A percentile compares a stretch with the other conserved stretches of the same genome.
phyloP scores from a whole-genome alignment of 2,797 vertebrate genomes.

The Gallinago solitaria region DNA sequence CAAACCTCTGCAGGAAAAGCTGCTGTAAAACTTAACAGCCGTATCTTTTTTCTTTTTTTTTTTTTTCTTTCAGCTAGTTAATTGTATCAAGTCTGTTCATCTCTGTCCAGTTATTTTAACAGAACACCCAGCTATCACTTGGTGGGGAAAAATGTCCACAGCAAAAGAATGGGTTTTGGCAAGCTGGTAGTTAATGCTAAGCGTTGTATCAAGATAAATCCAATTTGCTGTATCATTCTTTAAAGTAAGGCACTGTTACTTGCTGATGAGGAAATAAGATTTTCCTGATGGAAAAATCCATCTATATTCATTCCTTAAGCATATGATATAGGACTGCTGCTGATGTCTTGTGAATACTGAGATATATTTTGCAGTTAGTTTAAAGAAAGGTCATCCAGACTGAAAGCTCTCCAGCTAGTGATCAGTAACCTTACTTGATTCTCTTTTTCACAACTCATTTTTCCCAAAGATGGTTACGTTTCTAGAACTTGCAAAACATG shows the following conservation, averaged over 20 bases:
- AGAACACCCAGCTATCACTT: not conserved
- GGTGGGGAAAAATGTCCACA: not conserved
- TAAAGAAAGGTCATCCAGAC: not conserved
- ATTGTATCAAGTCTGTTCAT: not conserved
- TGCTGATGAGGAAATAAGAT: conserved; percentile 36
- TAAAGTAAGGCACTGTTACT: not conserved
- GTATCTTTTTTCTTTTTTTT: not conserved
- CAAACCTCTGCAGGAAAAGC: not conserved
- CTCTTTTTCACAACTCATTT: not conserved
- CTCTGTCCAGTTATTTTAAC: not conserved
- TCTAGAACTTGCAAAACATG: not conserved
- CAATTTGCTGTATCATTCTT: conserved; percentile 2
- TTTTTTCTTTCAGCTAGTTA: not conserved
- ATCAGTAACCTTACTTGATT: not conserved
- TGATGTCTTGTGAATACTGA: not conserved
- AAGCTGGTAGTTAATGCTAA: not conserved
- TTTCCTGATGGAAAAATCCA: conserved; percentile 32
- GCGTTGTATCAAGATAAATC: not conserved
- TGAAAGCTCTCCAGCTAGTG: not conserved
- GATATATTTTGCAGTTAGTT: not conserved
- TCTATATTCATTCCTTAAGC: not conserved
- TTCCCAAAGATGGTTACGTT: not conserved
- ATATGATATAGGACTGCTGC: not conserved
- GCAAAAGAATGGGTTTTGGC: not conserved
- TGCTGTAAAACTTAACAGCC: not conserved